A percentile compares a stretch with the other conserved stretches of the same genome.
Evolutionary conservation across 92 coral and sea anemone genomes (phyloP).

Genomic region (Zoanthus gigantus): DNA sequence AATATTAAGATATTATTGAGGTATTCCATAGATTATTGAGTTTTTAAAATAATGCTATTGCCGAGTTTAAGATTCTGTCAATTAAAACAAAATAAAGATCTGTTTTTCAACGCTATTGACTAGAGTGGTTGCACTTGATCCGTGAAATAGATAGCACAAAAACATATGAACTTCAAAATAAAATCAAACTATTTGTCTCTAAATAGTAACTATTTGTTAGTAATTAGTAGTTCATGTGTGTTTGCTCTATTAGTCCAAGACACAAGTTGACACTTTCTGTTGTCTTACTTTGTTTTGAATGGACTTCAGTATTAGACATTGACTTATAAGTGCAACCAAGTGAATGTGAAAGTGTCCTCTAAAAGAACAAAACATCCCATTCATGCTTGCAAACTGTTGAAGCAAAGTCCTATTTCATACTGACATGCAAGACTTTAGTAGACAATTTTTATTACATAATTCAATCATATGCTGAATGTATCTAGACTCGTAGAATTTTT

Average conservation of each 20-base stretch:
- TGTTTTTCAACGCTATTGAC: neutral
- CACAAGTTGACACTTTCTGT: neutral
- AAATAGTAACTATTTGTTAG: neutral
- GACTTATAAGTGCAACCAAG: neutral
- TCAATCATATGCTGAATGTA: neutral
- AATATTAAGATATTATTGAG: too few relatives aligned
- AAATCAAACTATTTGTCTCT: neutral
- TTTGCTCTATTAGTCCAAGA: neutral
- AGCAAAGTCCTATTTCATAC: neutral
- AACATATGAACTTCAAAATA: neutral
- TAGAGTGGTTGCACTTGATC: neutral
- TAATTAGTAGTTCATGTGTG: neutral
- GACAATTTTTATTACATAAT: neutral
- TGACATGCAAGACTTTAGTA: neutral
- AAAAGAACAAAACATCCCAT: neutral
- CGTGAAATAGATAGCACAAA: neutral
- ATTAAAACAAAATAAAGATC: neutral
- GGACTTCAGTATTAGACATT: neutral
- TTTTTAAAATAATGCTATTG: neutral
- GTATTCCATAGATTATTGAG: too few relatives aligned
- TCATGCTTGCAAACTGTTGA: neutral
- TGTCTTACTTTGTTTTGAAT: neutral
- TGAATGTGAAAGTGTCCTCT: neutral
- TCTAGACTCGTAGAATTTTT: neutral
- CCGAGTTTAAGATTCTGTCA: neutral